Evolutionary conservation across 2,888 invertebrate genomes (phyloP).

Genomic region (Choristoneura rosaceana): DNA sequence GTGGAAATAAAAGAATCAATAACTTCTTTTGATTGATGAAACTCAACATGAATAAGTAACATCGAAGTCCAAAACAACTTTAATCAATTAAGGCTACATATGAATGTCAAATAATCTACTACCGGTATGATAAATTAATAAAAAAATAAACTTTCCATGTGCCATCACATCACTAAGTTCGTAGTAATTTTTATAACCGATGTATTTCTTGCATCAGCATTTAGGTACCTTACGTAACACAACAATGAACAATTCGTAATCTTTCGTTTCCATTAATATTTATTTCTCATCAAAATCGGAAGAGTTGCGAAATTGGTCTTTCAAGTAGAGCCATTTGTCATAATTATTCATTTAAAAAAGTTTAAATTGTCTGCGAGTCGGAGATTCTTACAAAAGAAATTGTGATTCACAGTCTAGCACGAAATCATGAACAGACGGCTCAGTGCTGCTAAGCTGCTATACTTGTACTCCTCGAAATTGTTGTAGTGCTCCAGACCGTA

Average conservation of each 20-base stretch:
- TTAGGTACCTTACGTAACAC: not conserved
- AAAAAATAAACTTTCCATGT: not conserved
- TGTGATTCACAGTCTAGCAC: conserved; percentile 30
- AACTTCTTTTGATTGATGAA: no score
- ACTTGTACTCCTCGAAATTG: not conserved
- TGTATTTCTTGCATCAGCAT: not conserved
- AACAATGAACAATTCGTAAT: not conserved
- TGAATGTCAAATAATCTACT: no score
- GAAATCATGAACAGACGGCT: conserved; percentile 24
- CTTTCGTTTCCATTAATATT: conserved; percentile 13
- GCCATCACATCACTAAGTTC: not conserved
- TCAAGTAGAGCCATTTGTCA: conserved; percentile 19
- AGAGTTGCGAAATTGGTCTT: conserved; percentile 19
- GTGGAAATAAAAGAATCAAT: no score
- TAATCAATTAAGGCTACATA: no score
- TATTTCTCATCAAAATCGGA: conserved; percentile 10
- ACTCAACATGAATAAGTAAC: no score
- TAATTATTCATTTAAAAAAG: conserved; percentile 26
- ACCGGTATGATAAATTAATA: not conserved
- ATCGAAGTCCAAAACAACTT: no score
- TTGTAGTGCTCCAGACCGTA: conserved; percentile 17
- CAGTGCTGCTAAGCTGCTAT: conserved; percentile 9
- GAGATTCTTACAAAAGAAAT: conserved; percentile 18
- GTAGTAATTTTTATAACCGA: not conserved
- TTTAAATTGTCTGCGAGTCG: conserved; percentile 24